phyloP scores from a whole-genome alignment of 2,113 vertebrate species.

The Podarcis cretensis region DNA sequence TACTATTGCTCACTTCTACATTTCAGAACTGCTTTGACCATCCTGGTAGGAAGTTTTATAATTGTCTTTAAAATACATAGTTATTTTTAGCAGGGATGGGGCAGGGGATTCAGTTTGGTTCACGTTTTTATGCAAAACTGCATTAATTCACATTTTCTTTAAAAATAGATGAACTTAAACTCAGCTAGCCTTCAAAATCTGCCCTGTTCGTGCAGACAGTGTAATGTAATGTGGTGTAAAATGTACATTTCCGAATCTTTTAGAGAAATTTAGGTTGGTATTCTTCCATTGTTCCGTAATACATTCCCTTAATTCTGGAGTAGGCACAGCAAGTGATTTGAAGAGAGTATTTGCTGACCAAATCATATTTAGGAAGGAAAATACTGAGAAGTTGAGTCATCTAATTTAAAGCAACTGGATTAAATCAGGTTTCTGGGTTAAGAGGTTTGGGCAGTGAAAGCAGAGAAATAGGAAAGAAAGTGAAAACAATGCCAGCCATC shows the following conservation, averaged over 20 bases:
- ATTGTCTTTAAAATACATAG: no score
- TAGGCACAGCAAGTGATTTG: neutral
- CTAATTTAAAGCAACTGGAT: slow-evolving; percentile 19
- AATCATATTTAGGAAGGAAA: neutral
- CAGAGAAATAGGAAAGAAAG: neutral
- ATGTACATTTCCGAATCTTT: neutral
- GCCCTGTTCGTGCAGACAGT: no score
- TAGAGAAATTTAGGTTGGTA: neutral
- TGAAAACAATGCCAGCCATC: neutral
- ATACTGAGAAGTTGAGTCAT: slow-evolving; percentile 7
- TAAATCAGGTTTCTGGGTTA: neutral
- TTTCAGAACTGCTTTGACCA: neutral
- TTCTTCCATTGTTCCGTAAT: neutral
- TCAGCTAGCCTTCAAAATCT: no score
- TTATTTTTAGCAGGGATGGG: no score
- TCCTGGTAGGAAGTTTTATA: no score
- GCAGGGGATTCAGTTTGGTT: no score
- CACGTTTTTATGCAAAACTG: no score
- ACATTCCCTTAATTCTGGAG: neutral
- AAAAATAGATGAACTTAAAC: no score
- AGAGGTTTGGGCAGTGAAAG: neutral
- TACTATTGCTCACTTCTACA: neutral
- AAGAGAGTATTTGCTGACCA: neutral
- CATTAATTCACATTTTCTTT: no score
- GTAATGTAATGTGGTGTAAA: neutral